A percentile compares a stretch with the other conserved stretches of the same genome.
Conservation (phyloP, 2,113 vertebrate genomes). For the Chionomys nivalis region DNA sequence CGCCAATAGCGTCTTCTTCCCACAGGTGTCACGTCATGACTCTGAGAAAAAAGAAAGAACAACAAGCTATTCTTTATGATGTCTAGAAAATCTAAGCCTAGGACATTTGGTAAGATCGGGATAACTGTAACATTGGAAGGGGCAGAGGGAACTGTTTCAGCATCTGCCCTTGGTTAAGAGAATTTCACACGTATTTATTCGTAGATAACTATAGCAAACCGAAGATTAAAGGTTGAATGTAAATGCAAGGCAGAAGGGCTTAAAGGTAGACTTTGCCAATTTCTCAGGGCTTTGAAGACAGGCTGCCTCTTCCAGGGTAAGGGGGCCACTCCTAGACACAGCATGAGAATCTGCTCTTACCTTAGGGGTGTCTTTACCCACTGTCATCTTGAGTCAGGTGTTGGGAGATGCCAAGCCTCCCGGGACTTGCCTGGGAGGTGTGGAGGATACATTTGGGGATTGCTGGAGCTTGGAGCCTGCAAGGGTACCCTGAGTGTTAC, state of each 20-base stretch:
- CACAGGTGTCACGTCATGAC: background rate
- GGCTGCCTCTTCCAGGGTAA: background rate
- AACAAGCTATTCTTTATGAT: background rate
- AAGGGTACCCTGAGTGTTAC: background rate
- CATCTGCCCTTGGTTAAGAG: background rate
- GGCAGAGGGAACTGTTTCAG: background rate
- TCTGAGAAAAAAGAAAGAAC: slow-evolving; percentile 1
- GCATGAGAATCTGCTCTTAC: background rate
- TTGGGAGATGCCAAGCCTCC: background rate
- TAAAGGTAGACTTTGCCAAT: background rate
- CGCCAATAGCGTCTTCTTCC: background rate
- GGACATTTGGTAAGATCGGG: background rate
- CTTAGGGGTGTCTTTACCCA: background rate
- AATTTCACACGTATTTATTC: background rate
- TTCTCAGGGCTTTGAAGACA: slow-evolving; percentile 35
- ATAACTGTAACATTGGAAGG: background rate
- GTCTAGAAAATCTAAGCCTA: background rate
- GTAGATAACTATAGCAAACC: background rate
- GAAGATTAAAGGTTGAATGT: background rate
- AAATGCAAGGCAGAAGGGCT: slow-evolving; percentile 12
- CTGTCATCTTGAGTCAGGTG: background rate
- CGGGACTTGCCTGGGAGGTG: background rate
- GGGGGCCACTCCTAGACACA: background rate
- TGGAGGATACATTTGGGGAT: background rate
- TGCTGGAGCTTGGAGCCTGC: background rate